Conservation (phyloP, 2,113 vertebrate genomes). For the Castor canadensis region DNA sequence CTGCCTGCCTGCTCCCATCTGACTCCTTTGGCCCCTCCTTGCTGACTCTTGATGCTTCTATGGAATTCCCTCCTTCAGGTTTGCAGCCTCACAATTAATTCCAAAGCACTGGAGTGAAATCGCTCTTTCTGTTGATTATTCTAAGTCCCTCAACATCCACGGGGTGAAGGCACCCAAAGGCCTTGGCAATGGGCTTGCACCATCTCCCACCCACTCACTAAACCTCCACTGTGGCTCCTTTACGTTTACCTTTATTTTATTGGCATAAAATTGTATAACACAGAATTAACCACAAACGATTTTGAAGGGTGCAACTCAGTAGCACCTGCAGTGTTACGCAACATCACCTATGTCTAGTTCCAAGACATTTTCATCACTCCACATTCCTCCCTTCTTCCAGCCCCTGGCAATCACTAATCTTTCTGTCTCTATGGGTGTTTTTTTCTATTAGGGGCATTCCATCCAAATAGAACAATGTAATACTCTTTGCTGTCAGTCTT, state of each 20-base stretch:
- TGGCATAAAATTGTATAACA: background rate
- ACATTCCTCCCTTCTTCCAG: background rate
- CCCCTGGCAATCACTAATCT: background rate
- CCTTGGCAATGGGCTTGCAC: background rate
- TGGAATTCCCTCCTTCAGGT: background rate
- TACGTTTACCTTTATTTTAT: background rate
- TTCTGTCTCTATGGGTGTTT: background rate
- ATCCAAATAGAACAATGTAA: background rate
- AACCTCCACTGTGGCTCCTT: background rate
- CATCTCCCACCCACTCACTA: background rate
- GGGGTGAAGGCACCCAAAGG: no score
- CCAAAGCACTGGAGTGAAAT: background rate
- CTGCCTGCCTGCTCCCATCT: rapidly evolving
- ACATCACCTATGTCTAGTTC: background rate
- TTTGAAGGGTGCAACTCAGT: background rate
- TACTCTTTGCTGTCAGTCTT: background rate
- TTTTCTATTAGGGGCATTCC: background rate
- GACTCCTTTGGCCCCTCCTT: background rate
- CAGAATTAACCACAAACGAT: background rate
- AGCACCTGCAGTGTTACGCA: no score
- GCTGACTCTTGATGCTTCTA: background rate
- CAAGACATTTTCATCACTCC: background rate
- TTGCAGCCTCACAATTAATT: background rate
- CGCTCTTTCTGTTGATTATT: no score
- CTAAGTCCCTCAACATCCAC: no score